Percentiles rank a stretch among this genome's conserved stretches.
Evolutionary conservation across 2,888 invertebrate genomes (phyloP).

Genomic region (Nipponacmea schrenckii): DNA sequence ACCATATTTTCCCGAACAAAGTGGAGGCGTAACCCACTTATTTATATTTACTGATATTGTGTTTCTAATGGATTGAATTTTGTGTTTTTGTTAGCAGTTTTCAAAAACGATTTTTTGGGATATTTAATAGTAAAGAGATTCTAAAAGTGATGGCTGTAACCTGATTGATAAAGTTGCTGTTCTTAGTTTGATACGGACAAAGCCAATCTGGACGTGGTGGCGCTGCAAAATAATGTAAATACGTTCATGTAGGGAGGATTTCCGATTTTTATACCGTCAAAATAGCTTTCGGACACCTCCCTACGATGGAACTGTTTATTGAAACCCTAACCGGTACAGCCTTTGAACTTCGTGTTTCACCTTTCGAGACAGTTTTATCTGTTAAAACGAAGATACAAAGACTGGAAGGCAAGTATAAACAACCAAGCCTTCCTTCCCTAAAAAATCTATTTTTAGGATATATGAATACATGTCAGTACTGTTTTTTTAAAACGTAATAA

Average conservation of each 20-base stretch:
- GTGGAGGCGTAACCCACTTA: not conserved
- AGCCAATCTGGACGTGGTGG: not conserved
- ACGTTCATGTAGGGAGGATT: constrained; percentile 8
- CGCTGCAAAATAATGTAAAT: constrained; percentile 3
- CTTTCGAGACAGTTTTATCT: constrained; percentile 80
- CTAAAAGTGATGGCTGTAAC: constrained; percentile 1
- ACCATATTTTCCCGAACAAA: constrained; percentile 43
- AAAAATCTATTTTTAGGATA: too few species aligned
- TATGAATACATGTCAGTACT: too few species aligned
- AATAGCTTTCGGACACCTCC: constrained; percentile 18
- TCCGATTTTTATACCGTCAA: not conserved
- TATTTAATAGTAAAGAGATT: too few species aligned
- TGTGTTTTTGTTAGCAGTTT: not conserved
- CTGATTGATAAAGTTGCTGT: not conserved
- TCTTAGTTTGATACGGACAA: too few species aligned
- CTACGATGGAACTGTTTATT: constrained; percentile 72
- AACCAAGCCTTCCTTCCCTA: not conserved
- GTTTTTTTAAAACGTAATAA: too few species aligned
- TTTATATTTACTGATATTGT: too few species aligned
- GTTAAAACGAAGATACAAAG: constrained; percentile 84
- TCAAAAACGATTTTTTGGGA: too few species aligned
- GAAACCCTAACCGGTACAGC: constrained; percentile 83
- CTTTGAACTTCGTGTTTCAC: constrained; percentile 81
- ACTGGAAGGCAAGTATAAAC: constrained; percentile 76
- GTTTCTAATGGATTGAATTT: not conserved